Evolutionary conservation across 2,888 invertebrate species (phyloP), one percentile per base, ranked within the genome.

Genomic region (Linnaemya vulpina): DNA sequence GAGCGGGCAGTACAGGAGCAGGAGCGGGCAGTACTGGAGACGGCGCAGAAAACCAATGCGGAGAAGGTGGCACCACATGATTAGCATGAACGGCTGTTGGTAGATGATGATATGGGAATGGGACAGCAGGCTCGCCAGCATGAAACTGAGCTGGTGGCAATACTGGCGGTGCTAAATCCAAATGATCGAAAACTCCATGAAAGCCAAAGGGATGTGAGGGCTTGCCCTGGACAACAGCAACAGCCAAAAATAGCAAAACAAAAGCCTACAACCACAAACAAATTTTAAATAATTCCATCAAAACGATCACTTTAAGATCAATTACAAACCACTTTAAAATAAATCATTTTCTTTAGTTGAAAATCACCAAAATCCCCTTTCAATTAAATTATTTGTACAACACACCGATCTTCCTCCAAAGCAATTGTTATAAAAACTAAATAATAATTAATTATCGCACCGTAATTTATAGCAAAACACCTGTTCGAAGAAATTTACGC

Each of bases 391-490:
- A 15, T 58, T 58, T 46, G n/a, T 60, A 71, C 40, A 46, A 51
- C 43, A 76, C 65, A 83, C 75, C 86, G 80, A 75, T 73, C 76
- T 76, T 77, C 71, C 86, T 86, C 63, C 78, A 73, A 78, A 86
- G 87, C 86, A 85, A 77, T 73, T 83, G 55, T 53, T 84, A 46
- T 30, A 75, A 71, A 60, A 86, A 86, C 86, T 87, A 89, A 90
- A 90, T 88, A 86, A 84, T 88, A 84, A 80, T 88, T 88, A 89
- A 87, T 89, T 88, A 84, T 73, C 15, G 73, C 62, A 68, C 78
- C 70, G 86, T 84, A 88, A 90, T 91, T 91, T 91, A 91, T 91
- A 91, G 89, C 51, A 17, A 76, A 87, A 75, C 78, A 78, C 46
- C 46, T 83, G 68, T 74, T 68, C 10, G 3, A 13, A 43, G 9